Evolutionary conservation across 1,140 invertebrate genomes (phyloP).

Genomic region (Periplaneta americana): DNA sequence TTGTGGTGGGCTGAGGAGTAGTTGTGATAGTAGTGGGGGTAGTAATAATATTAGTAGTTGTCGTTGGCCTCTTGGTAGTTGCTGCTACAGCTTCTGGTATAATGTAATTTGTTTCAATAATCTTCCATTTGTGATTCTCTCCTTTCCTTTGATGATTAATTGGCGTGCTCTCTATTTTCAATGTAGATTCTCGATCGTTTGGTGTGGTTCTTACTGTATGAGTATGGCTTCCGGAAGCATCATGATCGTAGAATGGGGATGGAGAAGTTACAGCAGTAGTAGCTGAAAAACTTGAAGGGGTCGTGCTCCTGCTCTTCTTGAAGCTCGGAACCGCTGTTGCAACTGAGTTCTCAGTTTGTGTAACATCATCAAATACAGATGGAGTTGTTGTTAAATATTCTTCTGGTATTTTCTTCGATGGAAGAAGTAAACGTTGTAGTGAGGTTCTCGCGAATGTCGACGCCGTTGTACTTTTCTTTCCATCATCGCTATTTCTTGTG

Average conservation of each 20-base stretch:
- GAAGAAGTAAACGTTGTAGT: constrained; percentile 25
- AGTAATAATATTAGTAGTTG: no score
- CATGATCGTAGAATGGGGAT: constrained; percentile 41
- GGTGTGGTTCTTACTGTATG: constrained; percentile 36
- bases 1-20: background rate
- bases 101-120: constrained; percentile 2
- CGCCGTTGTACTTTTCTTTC: background rate
- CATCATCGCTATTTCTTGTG: background rate
- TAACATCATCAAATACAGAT: constrained; percentile 23
- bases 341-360: background rate
- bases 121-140: background rate
- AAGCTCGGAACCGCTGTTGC: background rate
- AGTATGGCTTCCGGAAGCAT: constrained; percentile 46
- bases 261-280: background rate
- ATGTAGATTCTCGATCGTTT: background rate
- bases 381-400: constrained; percentile 65
- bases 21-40: no score
- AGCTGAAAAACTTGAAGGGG: constrained; percentile 27
- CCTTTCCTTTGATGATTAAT: background rate
- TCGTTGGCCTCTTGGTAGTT: constrained; percentile 21
- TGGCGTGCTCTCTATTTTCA: background rate
- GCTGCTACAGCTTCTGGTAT: constrained; percentile 24
- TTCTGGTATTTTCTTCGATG: constrained; percentile 67
- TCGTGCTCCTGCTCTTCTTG: constrained; percentile 19
- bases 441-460: background rate